Evolutionary conservation across 2,888 invertebrate genomes (phyloP).

Genomic region (Eurois occulta): DNA sequence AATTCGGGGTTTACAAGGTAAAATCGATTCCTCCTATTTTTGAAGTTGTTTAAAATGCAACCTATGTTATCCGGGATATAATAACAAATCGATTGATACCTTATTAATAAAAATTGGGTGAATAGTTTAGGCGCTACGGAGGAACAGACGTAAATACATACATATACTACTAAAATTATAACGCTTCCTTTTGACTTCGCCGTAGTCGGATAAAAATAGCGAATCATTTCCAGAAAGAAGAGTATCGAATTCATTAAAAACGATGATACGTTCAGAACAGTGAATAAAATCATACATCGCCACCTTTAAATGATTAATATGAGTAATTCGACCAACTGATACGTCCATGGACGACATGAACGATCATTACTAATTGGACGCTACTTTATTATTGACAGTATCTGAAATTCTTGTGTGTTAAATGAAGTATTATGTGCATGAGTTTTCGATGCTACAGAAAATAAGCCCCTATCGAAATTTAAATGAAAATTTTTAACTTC

Average conservation of each 20-base stretch:
- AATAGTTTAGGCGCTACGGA: too few relatives aligned
- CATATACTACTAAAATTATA: too few relatives aligned
- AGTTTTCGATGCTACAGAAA: background rate
- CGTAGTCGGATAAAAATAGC: too few relatives aligned
- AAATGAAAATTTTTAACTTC: background rate
- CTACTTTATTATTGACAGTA: slow-evolving; percentile 6
- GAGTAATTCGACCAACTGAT: slow-evolving; percentile 15
- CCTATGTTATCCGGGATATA: too few relatives aligned
- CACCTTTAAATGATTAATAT: slow-evolving; percentile 33
- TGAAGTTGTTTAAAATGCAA: too few relatives aligned
- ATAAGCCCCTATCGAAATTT: too few relatives aligned
- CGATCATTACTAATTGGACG: background rate
- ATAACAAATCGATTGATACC: too few relatives aligned
- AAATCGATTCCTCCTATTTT: too few relatives aligned
- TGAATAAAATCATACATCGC: slow-evolving; percentile 31
- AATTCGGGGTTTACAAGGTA: too few relatives aligned
- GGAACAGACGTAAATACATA: too few relatives aligned
- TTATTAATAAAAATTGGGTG: too few relatives aligned
- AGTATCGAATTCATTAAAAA: slow-evolving; percentile 17
- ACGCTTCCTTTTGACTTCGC: too few relatives aligned
- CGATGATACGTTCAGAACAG: slow-evolving; percentile 1
- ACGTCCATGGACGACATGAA: background rate
- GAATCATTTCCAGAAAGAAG: background rate
- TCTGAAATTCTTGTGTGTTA: background rate
- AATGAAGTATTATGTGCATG: background rate